Conservation (phyloP, 2,113 vertebrate genomes). For the Callopanchax toddi region DNA sequence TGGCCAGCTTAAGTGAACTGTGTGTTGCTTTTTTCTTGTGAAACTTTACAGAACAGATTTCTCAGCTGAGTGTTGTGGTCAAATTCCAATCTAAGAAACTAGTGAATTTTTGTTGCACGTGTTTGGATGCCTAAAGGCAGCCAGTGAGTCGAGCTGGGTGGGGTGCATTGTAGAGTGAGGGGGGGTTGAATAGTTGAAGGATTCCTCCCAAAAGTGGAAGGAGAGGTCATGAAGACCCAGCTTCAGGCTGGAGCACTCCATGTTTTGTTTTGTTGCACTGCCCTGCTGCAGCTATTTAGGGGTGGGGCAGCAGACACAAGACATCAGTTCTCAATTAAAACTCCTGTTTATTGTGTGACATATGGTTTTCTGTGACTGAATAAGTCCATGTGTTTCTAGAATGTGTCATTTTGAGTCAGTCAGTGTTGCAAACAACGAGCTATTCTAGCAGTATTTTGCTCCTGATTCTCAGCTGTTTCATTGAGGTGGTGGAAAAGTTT, state of each 20-base stretch:
- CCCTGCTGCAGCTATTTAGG: conserved; percentile 12
- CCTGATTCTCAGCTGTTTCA: not conserved
- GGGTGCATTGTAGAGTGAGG: conserved; percentile 37
- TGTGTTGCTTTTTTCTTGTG: conserved; percentile 18
- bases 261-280: not conserved
- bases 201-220: conserved; percentile 23
- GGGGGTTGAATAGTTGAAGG: conserved; percentile 47
- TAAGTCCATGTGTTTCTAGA: conserved; percentile 59
- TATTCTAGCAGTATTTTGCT: not conserved
- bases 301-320: conserved; percentile 27
- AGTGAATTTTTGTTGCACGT: conserved; percentile 53
- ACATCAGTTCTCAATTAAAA: conserved; percentile 69
- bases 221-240: conserved; percentile 40
- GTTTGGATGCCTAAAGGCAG: conserved; percentile 52
- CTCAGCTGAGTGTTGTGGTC: conserved; percentile 26
- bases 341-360: conserved; percentile 48
- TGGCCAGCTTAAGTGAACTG: conserved; percentile 6
- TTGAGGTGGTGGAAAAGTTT: not conserved
- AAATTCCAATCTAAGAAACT: conserved; percentile 64
- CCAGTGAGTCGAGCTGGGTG: conserved; percentile 40
- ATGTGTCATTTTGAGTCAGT: conserved; percentile 41
- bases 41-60: conserved; percentile 17
- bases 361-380: conserved; percentile 48
- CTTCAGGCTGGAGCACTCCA: conserved; percentile 10
- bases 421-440: conserved; percentile 18